Base-by-base conservation (phyloP, 2,888 invertebrate genomes). In the Meta bourneti region DNA sequence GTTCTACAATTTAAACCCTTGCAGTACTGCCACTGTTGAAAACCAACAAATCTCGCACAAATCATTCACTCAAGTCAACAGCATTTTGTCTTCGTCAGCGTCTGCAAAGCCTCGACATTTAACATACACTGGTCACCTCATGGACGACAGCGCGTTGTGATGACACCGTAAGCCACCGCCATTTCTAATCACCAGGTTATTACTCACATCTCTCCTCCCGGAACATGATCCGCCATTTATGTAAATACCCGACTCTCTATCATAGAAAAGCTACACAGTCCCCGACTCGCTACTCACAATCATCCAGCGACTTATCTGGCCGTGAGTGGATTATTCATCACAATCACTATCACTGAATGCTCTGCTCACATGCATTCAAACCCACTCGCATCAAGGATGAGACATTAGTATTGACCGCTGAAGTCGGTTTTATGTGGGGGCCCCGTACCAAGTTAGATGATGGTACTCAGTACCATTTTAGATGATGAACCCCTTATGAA, bases 201-300 rank as follows among this genome's bases (percentile, higher is more conserved):
- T 78, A 78, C 78, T 52, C 48, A n/a, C n/a, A 71, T 71, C 19
- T 16, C 78, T 19, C 8, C 52, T n/a, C 52, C 19, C 6, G 19
- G 19, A 52, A n/a, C n/a, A 13, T 51, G 7, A 52, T 16, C 16
- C 49, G 78, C 52, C 61, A 61, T 61, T 78, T 52, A 78, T 78
- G 78, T 49, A 78, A 78, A 78, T 78, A 52, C n/a, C 52, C 78
- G 13, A 6, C n/a, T 52, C 78, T 78, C 78, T 78, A 52, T 78
- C 52, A 78, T 13, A 4, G 72, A 9, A 9, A 11, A 8, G n/a
- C 19, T 20, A 13, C 13, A 34, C 34, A 13, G 48, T 75, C 48
- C 71, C 20, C 71, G 71, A 71, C 16, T 49, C 75, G 75, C 48
- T 16, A 75, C 49, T 75, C 75, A 75, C 75, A 75, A 75, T 75